Evolutionary conservation across 2,888 invertebrate species (phyloP), one percentile per base, ranked within the genome.

Genomic region (Lasioglossum vierecki): DNA sequence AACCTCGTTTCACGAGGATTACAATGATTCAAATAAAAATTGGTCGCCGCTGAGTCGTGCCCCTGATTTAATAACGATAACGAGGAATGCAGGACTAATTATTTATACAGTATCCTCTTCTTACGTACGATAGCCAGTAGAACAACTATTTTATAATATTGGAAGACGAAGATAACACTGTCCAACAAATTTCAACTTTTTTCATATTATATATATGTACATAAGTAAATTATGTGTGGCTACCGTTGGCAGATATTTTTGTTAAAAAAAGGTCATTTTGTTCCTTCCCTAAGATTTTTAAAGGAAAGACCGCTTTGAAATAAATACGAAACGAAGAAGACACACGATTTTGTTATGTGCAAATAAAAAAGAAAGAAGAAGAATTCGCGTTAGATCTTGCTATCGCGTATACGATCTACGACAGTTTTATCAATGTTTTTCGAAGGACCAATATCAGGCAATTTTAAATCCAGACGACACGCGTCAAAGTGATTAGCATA

Each of bases 61-160:
- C 8, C 8, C 41, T 6, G 11, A 41, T 41, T 41, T 41, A 41
- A 0, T 44, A 44, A 44, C 44, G 13, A 44, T 44, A 0, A 39
- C 39, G 4, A 39, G 39, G 39, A 39, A 39, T 39, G 4, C 39
- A 39, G 39, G 39, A 39, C 39, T 39, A 39, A 39, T 39, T 39
- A 39, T 35, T 35, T 35, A 35, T 35, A 35, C 2, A 68, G 68
- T 9, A 30, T 68, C 35, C 68, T 68, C 39, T 68, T 35, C 4
- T 68, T 18, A 18, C 0, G 18, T 30, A 18, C 8, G 30, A 15
- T 8, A 63, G 30, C 1, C 63, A 57, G n/a, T 57, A 57, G n/a
- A 57, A 53, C n/a, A 57, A 57, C 57, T 57, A 57, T 57, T 57
- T 57, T 11, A n/a, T 57, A 57, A 57, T 57, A 57, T n/a, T 57